A percentile compares a stretch with the other conserved stretches of the same genome.
phyloP scores from a whole-genome alignment of 2,113 vertebrate species.

The Elephas maximus region DNA sequence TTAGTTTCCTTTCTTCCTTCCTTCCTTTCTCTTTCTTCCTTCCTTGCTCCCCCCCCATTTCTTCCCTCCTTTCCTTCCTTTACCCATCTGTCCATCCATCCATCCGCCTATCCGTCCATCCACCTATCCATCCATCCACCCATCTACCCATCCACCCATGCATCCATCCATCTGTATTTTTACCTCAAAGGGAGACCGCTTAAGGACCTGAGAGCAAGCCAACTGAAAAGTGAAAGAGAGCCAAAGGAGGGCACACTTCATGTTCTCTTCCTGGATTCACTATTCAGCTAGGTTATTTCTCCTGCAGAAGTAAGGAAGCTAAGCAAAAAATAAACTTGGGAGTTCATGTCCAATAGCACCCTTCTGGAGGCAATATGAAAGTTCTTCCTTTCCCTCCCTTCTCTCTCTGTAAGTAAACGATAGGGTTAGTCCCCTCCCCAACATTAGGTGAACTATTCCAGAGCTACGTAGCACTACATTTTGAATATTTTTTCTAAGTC shows the following conservation, averaged over 20 bases:
- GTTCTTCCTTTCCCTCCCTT: background rate
- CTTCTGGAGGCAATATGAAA: background rate
- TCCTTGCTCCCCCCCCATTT: background rate
- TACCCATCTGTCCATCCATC: background rate
- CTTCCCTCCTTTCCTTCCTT: background rate
- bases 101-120: no score
- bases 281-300: background rate
- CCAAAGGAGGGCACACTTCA: background rate
- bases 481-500: background rate
- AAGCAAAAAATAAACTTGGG: background rate
- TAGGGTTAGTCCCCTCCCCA: background rate
- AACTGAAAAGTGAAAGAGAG: background rate
- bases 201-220: background rate
- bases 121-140: no score
- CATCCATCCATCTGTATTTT: background rate
- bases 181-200: background rate
- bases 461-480: background rate
- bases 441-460: background rate
- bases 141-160: background rate
- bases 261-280: background rate
- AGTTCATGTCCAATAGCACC: rapidly evolving
- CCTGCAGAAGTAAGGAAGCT: background rate
- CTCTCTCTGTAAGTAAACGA: background rate
- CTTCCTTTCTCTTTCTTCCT: background rate
- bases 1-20: background rate